Base-by-base conservation (phyloP, 1,140 invertebrate species). In the Pemphigus obesinymphae region DNA sequence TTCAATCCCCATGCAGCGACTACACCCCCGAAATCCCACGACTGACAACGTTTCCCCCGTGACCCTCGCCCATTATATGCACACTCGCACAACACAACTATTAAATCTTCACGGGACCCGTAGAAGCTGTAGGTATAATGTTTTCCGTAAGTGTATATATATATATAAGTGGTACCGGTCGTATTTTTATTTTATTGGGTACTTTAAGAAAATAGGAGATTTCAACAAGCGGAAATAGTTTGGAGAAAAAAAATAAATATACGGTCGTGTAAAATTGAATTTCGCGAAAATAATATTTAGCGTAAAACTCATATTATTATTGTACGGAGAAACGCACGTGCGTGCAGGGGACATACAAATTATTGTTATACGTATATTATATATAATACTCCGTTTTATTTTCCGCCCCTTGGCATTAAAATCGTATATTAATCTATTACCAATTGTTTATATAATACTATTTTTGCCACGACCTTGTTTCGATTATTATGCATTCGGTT, bases 111-210 rank as follows among this genome's bases (percentile, higher is more conserved):
- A 15, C 53, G 23, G 23, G 23, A 23, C 53, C 29, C 29, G 29
- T 15, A 13, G 2, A 3, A 26, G 26, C 2, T n/a, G 63, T 37
- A 66, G 2, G 48, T 48, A 15, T 15, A 15, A 48, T 10, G 2
- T 2, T 48, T n/a, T 53, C 17, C 4, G 50, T 3, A 15, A 2
- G 3, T 34, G 15, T 66, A 34, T 20, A 66, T 68, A 23, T 40
- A 68, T 23, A 34, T 68, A 17, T 13, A 23, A 37, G 15, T 11
- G 23, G 63, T 11, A 1, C 3, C 4, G 20, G 34, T n/a, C 11
- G 5, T 70, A 43, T 70, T 43, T 70, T 70, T 70, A 70, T 70
- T 70, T 40, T 70, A 70, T 43, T 13, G 37, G n/a, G 66, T 70
- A 40, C 11, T 70, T 70, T 43, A 15, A 45, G 40, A 70, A 8